A percentile compares a stretch with the other conserved stretches of the same genome.
phyloP scores from a whole-genome alignment of 2,888 invertebrate genomes.

The Dynastes grantii region DNA sequence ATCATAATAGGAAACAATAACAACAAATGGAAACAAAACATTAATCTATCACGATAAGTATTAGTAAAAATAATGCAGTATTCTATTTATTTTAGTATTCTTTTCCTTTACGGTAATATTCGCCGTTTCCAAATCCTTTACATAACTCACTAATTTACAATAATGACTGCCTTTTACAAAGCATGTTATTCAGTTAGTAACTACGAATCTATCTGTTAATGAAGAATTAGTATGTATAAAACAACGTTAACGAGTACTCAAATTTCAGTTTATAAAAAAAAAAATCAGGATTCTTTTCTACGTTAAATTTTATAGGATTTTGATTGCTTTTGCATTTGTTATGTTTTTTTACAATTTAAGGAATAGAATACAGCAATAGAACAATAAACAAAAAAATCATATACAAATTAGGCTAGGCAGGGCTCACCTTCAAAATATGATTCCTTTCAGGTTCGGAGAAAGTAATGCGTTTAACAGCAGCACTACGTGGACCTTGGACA shows the following conservation, averaged over 20 bases:
- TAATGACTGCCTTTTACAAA: background rate
- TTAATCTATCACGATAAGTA: constrained; percentile 16
- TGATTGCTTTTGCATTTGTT: background rate
- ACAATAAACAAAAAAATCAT: constrained; percentile 21
- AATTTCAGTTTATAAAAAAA: no score
- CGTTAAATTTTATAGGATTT: no score
- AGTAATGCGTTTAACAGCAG: constrained; percentile 72
- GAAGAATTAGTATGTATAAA: constrained; percentile 21
- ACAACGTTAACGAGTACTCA: background rate
- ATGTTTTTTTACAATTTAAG: constrained; percentile 17
- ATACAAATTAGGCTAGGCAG: constrained; percentile 57
- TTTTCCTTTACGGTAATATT: constrained; percentile 34
- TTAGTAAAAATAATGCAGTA: constrained; percentile 41
- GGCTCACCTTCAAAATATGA: constrained; percentile 69
- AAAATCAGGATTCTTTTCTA: background rate
- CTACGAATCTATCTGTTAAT: constrained; percentile 40
- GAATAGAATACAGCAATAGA: constrained; percentile 49
- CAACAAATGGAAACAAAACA: constrained; percentile 29
- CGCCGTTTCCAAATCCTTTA: constrained; percentile 1
- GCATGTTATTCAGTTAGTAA: constrained; percentile 30
- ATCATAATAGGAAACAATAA: constrained; percentile 33
- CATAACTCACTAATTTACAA: background rate
- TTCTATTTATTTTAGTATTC: constrained; percentile 40
- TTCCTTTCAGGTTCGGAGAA: constrained; percentile 66
- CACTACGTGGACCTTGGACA: constrained; percentile 67